Base-by-base conservation (phyloP, 2,113 vertebrate genomes). In the Sclerurus mexicanus region DNA sequence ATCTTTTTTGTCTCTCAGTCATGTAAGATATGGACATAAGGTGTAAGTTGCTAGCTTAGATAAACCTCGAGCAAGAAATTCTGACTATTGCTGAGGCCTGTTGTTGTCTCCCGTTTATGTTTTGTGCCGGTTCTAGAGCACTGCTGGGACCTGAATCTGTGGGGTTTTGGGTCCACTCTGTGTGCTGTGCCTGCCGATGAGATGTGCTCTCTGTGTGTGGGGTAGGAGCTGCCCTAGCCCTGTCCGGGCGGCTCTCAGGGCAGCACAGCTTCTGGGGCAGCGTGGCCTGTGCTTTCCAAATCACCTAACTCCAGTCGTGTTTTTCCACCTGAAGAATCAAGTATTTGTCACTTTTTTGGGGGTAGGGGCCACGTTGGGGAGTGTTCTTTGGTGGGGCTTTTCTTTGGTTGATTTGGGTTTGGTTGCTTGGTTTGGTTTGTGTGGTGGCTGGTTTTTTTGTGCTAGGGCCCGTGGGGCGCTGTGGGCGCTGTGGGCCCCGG, bases 131-230 rank as follows among this genome's bases (percentile, higher is more conserved):
- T 46, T 4, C 16, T 8, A 16, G 24, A 14, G 40, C 22, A 12
- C 8, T 15, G 52, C 6, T 18, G 39, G 8, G 28, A 20, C 47
- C 6, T 4, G 3, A 23, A 18, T 23, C 23, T n/a, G 25, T 42
- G 85, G 47, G 30, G 63, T n/a, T 27, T 47, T 4, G n/a, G 25
- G 8, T 33, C 4, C 21, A 3, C 42, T 44, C 18, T 44, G 18
- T 19, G 30, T 9, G 0, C 24, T 5, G 42, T 62, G 25, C 59
- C 30, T 3, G 9, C 5, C 21, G 35, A 4, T 30, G 71, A 39
- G 67, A 2, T 18, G 37, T 12, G 60, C 10, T 9, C 4, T 10
- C 0, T 39, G 20, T 7, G 55, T 0, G 0, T 6, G 5, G 55
- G 3, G 14, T 7, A 1, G 33, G 62, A 39, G n/a, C 28, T 31